These are phyloP conservation scores for Nematolebias whitei DNA, from an alignment of 2,113 vertebrate species.

Conservation along the genomic window DNA sequence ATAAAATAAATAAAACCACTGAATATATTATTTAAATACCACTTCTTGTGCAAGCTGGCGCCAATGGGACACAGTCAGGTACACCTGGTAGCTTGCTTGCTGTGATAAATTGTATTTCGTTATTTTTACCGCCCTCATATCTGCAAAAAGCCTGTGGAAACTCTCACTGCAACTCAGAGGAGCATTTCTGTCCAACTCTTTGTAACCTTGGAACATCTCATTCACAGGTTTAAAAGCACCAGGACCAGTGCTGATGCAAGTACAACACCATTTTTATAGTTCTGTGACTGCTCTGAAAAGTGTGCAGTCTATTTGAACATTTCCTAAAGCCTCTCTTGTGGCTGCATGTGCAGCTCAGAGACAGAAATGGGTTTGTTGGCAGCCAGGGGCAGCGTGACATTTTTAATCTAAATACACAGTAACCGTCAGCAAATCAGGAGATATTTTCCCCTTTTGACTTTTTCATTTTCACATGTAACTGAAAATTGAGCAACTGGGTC, in stretches of 20 bases:
- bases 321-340: constrained; percentile 28
- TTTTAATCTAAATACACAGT: constrained; percentile 30
- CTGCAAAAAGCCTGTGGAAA: constrained; percentile 27
- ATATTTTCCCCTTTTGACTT: constrained; percentile 29
- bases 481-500: constrained; percentile 21
- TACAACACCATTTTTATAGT: constrained; percentile 30
- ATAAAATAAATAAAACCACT: no score
- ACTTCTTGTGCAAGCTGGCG: no score
- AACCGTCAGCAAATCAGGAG: constrained; percentile 37
- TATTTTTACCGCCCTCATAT: constrained; percentile 15
- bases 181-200: constrained; percentile 24
- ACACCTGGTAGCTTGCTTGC: constrained; percentile 20
- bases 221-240: constrained; percentile 31
- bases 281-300: constrained; percentile 38
- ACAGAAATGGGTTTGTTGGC: constrained; percentile 33
- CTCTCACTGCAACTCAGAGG: constrained; percentile 15
- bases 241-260: constrained; percentile 12
- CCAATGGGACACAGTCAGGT: no score
- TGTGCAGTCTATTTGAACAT: constrained; percentile 27
- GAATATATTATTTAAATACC: no score
- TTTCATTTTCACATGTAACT: constrained; percentile 23
- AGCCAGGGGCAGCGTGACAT: constrained; percentile 46
- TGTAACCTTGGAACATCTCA: constrained; percentile 32
- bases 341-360: constrained; percentile 27
- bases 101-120: constrained; percentile 13